Conservation (phyloP, 2,113 vertebrate species). For the Nymphicus hollandicus region DNA sequence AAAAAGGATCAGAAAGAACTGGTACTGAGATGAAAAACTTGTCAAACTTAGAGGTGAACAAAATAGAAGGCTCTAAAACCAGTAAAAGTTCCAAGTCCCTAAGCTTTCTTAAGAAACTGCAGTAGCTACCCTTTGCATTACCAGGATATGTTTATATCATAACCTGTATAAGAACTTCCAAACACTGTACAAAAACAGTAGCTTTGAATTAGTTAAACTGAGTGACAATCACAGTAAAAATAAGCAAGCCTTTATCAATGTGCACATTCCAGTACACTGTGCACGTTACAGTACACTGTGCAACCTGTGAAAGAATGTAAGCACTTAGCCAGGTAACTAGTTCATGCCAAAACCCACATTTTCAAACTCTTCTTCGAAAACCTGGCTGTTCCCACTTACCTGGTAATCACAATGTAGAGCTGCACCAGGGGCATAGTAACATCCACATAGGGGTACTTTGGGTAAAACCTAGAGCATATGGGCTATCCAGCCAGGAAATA, state of each 20-base stretch:
- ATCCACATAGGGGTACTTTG: not conserved
- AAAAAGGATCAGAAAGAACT: slow-evolving; percentile 21
- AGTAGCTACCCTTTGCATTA: not conserved
- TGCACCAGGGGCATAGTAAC: not conserved
- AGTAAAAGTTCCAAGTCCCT: not conserved
- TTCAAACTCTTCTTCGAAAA: not conserved
- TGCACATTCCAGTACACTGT: not conserved
- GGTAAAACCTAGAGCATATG: not conserved
- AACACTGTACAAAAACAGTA: not conserved
- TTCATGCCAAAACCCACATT: not conserved
- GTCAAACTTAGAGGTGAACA: not conserved
- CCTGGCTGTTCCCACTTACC: not conserved
- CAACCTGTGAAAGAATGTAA: not conserved
- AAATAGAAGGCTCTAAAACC: not conserved
- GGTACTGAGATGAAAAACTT: not conserved
- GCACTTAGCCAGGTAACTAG: not conserved
- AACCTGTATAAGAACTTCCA: not conserved
- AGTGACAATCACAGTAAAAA: not conserved
- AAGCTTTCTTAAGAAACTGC: not conserved
- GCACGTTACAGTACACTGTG: not conserved
- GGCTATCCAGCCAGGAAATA: not conserved
- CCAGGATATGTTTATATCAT: not conserved
- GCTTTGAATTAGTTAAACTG: not conserved
- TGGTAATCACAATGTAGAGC: not conserved
- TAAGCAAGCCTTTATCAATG: not conserved